Evolutionary conservation across 1,140 invertebrate genomes (phyloP), one percentile per base, ranked within the genome.

Genomic region (Caerostris extrusa): DNA sequence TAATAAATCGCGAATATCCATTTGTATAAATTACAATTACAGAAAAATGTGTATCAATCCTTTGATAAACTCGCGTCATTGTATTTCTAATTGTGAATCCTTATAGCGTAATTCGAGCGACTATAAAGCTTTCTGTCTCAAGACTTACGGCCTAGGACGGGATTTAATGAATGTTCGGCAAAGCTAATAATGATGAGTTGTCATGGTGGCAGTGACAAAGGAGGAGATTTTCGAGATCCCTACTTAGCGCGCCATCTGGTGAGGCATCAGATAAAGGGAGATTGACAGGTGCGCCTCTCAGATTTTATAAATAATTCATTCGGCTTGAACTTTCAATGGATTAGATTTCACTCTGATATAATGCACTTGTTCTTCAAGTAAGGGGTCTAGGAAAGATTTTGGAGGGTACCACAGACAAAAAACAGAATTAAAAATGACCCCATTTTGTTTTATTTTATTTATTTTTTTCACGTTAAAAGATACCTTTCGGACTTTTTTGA

Each of bases 161-260:
- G 83, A 2, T 85, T 85, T 85, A 85, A 85, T 85, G 57, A 85
- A 85, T 60, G 83, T 57, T 85, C n/a, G 83, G 58, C 83, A 85
- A 85, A 85, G 83, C 83, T 85, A 85, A 85, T 85, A 85, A 85
- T 85, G 83, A 85, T 85, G 57, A 85, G 83, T 85, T 19, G 83
- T 77, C 14, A 77, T 53, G 34, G 34, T 77, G 71, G 71, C 71
- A 77, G 71, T 77, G 71, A 77, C 71, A 77, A 53, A 77, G 71
- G 71, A 77, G 71, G 71, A 77, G 71, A 77, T 77, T 77, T 77
- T 53, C 19, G 67, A 17, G 10, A 64, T 10, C 61, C 17, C 61
- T 64, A 64, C 71, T 3, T 50, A 12, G 19, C 34, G 71, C 71
- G 71, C 71, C 71, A 77, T 77, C 34, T 77, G 71, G 50, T 77